Base-by-base conservation (phyloP, 2,888 invertebrate genomes). In the Deroplatys truncata region DNA sequence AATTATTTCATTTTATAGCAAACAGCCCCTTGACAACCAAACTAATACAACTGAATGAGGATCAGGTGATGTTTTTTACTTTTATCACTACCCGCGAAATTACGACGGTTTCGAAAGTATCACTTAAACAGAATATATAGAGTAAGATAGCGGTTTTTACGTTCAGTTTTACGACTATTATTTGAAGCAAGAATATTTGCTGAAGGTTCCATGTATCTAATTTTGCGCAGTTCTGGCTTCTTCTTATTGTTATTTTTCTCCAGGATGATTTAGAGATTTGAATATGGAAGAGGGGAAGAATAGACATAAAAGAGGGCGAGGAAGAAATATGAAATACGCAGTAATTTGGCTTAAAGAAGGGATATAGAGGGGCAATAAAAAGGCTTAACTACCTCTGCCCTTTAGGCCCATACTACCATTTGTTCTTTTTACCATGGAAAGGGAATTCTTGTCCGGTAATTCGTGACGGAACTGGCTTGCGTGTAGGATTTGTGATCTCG, bases 321-420 rank as follows among this genome's bases (percentile, higher is more conserved):
- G 43, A 87, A 87, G 82, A 83, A 87, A 87, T 49, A 87, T 87
- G 87, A 87, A 87, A 87, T 87, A 87, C 87, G 87, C 87, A 83
- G 83, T 87, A 82, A 87, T 82, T 87, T 87, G 87, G 83, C 83
- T 35, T 83, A 87, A 82, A 83, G 87, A 87, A 87, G 87, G 83
- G 87, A n/a, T 87, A 16, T 28, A 83, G n/a, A 4, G 31, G 83
- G 83, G 87, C 35, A 87, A 87, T 87, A 83, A 87, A 87, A 87
- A 82, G 35, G 25, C 87, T 87, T 87, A 35, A 87, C 87, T 87
- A 82, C 87, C 83, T 28, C 35, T 13, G 28, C 25, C 31, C 72
- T 72, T 72, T 72, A 72, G 25, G 7, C 25, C 25, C 25, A 5
- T 15, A 72, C 20, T 72, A 5, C 5, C 56, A 72, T 72, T 72